Evolutionary conservation across 2,888 invertebrate species (phyloP), one percentile per base, ranked within the genome.

Genomic region (Oscheius sp.): DNA sequence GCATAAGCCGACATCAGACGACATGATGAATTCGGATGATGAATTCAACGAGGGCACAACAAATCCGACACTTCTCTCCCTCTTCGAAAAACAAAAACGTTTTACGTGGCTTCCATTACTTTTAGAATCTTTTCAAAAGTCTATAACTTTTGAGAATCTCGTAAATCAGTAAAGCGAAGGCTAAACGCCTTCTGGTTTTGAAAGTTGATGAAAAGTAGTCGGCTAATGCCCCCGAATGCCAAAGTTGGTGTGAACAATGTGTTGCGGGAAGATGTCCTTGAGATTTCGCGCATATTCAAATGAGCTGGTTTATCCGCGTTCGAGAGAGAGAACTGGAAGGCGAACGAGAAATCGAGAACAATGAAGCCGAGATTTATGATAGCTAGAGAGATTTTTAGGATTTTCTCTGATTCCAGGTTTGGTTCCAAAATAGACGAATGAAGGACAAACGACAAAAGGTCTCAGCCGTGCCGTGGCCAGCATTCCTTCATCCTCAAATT

Each of bases 401-500:
- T n/a, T n/a, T n/a, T n/a, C n/a, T n/a, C n/a, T n/a, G n/a, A n/a
- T n/a, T n/a, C 2, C 74, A 80, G 2, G 90, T 95, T 23, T 97
- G 97, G 97, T 98, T 98, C 88, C 95, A 95, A 90, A 95, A 95
- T 87, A 90, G 95, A 37, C 90, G 95, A 64, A 95, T 95, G 95
- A 95, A 97, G 87, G 96, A 97, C 89, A 97, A 98, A 85, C 91
- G 97, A 0, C 96, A 97, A 87, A 90, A 78, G 65, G 71, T 77
- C 45, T 73, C 74, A 3, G 93, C 95, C 0, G 91, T 96, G 80
- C 92, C 93, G 0, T 96, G 96, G 96, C 96, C 96, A 0, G 58
- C 42, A 10, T 94, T 95, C 88, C 72, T 76, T 53, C 96, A 96
- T 85, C 95, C 96, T 0, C 92, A 94, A 0, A 91, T 96, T 83